A percentile compares a stretch with the other conserved stretches of the same genome.
phyloP scores from a whole-genome alignment of 2,888 invertebrate species.

The Morpho deidamia region DNA sequence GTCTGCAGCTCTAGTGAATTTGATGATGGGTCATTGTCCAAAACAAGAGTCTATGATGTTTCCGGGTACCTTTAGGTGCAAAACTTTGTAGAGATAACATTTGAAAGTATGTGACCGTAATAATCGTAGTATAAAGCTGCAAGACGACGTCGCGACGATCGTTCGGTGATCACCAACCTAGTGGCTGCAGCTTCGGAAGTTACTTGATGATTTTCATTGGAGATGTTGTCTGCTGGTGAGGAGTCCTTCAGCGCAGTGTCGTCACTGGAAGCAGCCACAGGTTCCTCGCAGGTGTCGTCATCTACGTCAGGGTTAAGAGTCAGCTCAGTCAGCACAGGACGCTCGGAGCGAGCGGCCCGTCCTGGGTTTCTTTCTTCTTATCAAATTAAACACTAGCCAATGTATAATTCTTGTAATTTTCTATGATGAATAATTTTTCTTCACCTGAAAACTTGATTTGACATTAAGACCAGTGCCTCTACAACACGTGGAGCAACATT shows the following conservation, averaged over 20 bases:
- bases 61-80: conserved; percentile 47
- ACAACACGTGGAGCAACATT: conserved; percentile 43
- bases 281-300: conserved; percentile 54
- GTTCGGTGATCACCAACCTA: conserved; percentile 74
- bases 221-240: conserved; percentile 40
- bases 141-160: conserved; percentile 61
- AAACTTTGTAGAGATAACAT: conserved; percentile 75
- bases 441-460: conserved; percentile 77
- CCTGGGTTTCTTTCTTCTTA: conserved; percentile 45
- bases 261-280: conserved; percentile 45
- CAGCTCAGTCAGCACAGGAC: conserved; percentile 62
- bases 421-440: conserved; percentile 33
- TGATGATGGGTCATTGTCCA: neutral
- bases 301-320: conserved; percentile 64
- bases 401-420: conserved; percentile 9
- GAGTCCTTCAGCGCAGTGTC: conserved; percentile 43
- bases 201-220: conserved; percentile 56
- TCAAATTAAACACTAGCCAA: conserved; percentile 9
- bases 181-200: conserved; percentile 63
- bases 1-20: neutral
- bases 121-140: conserved; percentile 60
- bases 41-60: neutral
- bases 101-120: conserved; percentile 41
- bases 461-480: conserved; percentile 69
- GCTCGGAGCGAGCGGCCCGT: conserved; percentile 62